Conservation (phyloP, 2,797 vertebrate genomes). For the Tachyglossus aculeatus region DNA sequence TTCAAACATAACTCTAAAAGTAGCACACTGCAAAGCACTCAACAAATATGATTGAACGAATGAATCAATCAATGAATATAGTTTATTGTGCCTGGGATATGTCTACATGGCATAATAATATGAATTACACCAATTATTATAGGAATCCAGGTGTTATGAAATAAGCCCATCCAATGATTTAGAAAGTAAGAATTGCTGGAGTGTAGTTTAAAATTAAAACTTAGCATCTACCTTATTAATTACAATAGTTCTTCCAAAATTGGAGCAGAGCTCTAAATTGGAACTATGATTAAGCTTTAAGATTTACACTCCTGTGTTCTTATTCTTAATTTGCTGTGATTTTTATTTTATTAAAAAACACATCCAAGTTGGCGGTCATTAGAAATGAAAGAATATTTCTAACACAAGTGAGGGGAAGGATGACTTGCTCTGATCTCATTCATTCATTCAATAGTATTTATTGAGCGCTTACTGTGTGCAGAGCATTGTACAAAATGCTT, state of each 20-base stretch:
- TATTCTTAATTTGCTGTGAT: neutral
- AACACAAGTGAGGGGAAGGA: too few species aligned
- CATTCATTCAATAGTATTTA: too few species aligned
- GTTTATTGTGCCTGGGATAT: too few species aligned
- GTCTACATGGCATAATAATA: neutral
- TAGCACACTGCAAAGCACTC: too few species aligned
- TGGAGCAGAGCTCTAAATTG: neutral
- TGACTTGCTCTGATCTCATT: too few species aligned
- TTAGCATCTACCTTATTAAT: neutral
- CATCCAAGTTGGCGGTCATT: too few species aligned
- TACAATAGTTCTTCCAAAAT: neutral
- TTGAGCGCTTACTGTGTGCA: too few species aligned
- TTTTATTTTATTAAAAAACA: neutral
- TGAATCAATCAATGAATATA: too few species aligned
- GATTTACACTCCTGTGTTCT: neutral
- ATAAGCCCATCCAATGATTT: neutral
- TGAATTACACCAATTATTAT: neutral
- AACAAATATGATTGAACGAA: too few species aligned
- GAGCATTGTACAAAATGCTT: too few species aligned
- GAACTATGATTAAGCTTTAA: neutral
- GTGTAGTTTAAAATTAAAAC: neutral
- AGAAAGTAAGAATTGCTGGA: too few species aligned
- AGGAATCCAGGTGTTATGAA: neutral
- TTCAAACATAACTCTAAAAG: too few species aligned
- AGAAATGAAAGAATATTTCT: neutral